phyloP scores from a whole-genome alignment of 2,888 invertebrate genomes.

The Lagria hirta region DNA sequence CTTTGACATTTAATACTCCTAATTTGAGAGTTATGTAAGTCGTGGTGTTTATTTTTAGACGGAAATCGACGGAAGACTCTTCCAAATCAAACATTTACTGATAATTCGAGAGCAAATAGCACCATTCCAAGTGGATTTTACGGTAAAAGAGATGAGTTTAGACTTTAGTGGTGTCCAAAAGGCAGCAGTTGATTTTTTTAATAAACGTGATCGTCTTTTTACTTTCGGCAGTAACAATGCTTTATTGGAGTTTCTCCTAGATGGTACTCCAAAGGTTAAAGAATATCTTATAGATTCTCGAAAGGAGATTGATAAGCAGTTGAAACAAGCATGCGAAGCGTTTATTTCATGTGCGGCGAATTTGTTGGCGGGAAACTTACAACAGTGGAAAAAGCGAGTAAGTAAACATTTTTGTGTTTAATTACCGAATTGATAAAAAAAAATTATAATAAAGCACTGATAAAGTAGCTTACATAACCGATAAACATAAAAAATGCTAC shows the following conservation, averaged over 20 bases:
- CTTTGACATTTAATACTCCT: constrained; percentile 4
- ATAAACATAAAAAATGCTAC: too few species aligned
- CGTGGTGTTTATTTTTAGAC: constrained; percentile 12
- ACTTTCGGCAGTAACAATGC: constrained; percentile 81
- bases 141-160: constrained; percentile 87
- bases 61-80: constrained; percentile 87
- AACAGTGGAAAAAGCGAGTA: constrained; percentile 72
- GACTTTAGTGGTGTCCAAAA: constrained; percentile 93
- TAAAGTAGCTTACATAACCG: too few species aligned
- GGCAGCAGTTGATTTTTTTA: constrained; percentile 75
- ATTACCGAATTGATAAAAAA: not conserved
- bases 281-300: constrained; percentile 93
- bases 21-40: too few species aligned
- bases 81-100: constrained; percentile 95
- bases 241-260: constrained; percentile 84
- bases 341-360: constrained; percentile 82
- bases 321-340: constrained; percentile 86
- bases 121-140: constrained; percentile 94
- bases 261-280: constrained; percentile 91
- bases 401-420: too few species aligned
- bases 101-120: constrained; percentile 97
- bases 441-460: too few species aligned
- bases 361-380: constrained; percentile 72
- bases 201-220: constrained; percentile 83
- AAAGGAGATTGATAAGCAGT: constrained; percentile 90